Evolutionary conservation across 2,888 invertebrate species (phyloP).

Genomic region (Eilema griseolum): DNA sequence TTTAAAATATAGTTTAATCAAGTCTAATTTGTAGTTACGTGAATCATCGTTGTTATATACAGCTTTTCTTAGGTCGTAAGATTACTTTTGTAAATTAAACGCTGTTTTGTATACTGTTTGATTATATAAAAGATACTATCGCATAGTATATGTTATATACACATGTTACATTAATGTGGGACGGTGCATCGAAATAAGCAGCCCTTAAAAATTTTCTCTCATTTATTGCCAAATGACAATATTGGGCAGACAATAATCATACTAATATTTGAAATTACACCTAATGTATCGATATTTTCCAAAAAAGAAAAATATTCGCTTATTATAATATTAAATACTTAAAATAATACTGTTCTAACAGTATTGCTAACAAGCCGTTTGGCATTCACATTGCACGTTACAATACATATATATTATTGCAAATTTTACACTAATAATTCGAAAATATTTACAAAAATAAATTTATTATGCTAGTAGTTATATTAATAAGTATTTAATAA

Average conservation of each 20-base stretch:
- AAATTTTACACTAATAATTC: slow-evolving; percentile 8
- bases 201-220: not conserved
- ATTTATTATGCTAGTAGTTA: not conserved
- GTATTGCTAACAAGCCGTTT: slow-evolving; percentile 16
- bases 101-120: not conserved
- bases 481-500: too few relatives aligned
- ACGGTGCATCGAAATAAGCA: slow-evolving; percentile 1
- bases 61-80: not conserved
- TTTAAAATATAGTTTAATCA: not conserved
- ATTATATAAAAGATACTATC: not conserved
- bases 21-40: not conserved
- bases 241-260: not conserved
- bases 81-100: not conserved
- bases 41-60: too few relatives aligned
- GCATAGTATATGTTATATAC: not conserved
- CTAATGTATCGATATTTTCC: not conserved
- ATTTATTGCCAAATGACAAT: not conserved
- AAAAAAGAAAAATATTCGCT: not conserved
- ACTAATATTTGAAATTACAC: not conserved
- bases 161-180: not conserved
- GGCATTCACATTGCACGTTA: slow-evolving; percentile 40
- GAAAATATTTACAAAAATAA: slow-evolving; percentile 39
- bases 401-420: not conserved
- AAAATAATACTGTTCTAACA: slow-evolving; percentile 16
- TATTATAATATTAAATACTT: not conserved